Percentiles rank a stretch among this genome's conserved stretches.
Evolutionary conservation across 2,113 vertebrate species (phyloP).

Genomic region (Butastur rufipennis): DNA sequence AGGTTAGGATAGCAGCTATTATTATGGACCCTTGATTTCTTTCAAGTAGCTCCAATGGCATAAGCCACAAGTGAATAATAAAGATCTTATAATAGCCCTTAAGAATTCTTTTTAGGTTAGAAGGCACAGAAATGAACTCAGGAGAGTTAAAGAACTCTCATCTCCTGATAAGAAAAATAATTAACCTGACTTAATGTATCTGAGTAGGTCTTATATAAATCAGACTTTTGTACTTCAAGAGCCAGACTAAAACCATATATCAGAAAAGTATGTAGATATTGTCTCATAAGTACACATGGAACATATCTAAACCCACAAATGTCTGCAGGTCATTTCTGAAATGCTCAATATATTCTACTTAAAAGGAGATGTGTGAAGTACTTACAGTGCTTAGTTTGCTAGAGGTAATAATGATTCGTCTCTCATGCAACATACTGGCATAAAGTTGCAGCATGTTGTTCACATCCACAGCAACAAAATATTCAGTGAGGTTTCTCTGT

Average conservation of each 20-base stretch:
- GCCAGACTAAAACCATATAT: conserved; percentile 66
- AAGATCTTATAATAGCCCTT: conserved; percentile 81
- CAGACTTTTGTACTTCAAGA: conserved; percentile 77
- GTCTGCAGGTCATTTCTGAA: conserved; percentile 60
- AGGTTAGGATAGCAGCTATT: conserved; percentile 77
- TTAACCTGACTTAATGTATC: conserved; percentile 81
- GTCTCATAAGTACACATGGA: conserved; percentile 53
- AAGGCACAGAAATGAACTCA: conserved; percentile 78
- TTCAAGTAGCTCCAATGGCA: conserved; percentile 75
- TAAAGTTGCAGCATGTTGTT: conserved; percentile 97
- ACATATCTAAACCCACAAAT: conserved; percentile 56
- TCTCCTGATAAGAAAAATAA: conserved; percentile 79
- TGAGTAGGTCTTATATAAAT: conserved; percentile 67
- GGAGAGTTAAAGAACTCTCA: conserved; percentile 75
- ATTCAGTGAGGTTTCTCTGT: conserved; percentile 97
- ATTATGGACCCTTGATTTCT: conserved; percentile 71
- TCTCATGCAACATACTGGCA: conserved; percentile 94
- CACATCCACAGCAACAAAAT: conserved; percentile 98
- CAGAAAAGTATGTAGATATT: conserved; percentile 68
- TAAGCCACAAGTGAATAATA: conserved; percentile 83
- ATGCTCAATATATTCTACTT: conserved; percentile 40
- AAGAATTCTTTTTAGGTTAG: conserved; percentile 75
- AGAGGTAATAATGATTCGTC: conserved; percentile 93
- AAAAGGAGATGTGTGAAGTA: conserved; percentile 71
- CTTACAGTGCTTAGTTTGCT: conserved; percentile 99